phyloP scores from a whole-genome alignment of 2,797 vertebrate species.

The Hyperoplus immaculatus region DNA sequence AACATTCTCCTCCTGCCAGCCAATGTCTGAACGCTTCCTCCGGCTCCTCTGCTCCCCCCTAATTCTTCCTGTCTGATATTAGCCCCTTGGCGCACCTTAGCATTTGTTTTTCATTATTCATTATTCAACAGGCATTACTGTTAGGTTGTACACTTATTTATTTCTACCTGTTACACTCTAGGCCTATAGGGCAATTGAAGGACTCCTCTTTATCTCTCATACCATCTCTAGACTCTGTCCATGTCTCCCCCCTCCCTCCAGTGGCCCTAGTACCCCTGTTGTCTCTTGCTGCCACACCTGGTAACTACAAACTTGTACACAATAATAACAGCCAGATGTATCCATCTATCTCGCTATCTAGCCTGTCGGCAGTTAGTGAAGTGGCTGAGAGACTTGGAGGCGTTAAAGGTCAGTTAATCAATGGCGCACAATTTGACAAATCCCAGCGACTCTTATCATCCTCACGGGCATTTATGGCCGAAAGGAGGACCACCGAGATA shows the following conservation, averaged over 20 bases:
- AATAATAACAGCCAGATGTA: constrained; percentile 85
- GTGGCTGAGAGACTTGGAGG: constrained; percentile 85
- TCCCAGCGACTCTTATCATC: constrained; percentile 88
- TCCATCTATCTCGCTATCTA: constrained; percentile 87
- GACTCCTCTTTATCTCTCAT: constrained; percentile 62
- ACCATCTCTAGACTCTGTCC: constrained; percentile 33
- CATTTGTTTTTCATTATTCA: constrained; percentile 67
- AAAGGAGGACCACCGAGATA: constrained; percentile 84
- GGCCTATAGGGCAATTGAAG: constrained; percentile 66
- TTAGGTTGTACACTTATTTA: constrained; percentile 51
- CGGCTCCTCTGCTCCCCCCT: constrained; percentile 44
- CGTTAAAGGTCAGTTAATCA: constrained; percentile 90
- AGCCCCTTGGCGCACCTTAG: constrained; percentile 59
- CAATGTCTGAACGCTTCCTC: constrained; percentile 59
- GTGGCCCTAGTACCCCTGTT: constrained; percentile 55
- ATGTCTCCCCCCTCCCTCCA: constrained; percentile 19
- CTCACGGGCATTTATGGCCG: constrained; percentile 83
- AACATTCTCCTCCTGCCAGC: constrained; percentile 44
- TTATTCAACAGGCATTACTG: constrained; percentile 62
- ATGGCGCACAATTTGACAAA: constrained; percentile 90
- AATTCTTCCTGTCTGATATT: constrained; percentile 70
- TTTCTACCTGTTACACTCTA: constrained; percentile 64
- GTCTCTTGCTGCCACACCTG: constrained; percentile 75
- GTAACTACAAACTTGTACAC: constrained; percentile 87
- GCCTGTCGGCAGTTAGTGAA: constrained; percentile 85